Conservation (phyloP, 2,113 vertebrate species). For the Cranoglanis bouderius region DNA sequence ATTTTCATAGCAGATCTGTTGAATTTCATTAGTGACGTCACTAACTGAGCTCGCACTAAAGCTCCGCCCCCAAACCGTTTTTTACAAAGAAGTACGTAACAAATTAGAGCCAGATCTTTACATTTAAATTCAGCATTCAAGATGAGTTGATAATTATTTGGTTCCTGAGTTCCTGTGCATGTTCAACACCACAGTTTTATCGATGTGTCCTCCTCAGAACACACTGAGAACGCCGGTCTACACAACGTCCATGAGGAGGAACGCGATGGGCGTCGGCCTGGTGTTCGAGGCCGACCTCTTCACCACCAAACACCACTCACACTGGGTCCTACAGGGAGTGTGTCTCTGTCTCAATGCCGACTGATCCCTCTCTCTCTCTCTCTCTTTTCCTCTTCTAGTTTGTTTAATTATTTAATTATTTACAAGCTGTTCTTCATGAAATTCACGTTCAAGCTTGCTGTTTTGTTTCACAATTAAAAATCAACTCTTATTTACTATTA, state of each 20-base stretch:
- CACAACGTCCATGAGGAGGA: conserved; percentile 87
- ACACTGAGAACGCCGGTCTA: conserved; percentile 91
- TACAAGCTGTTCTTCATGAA: not conserved
- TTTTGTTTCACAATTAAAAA: not conserved
- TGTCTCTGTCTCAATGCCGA: conserved; percentile 88
- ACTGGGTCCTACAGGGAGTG: conserved; percentile 92
- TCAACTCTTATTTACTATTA: no score
- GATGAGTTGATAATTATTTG: not conserved
- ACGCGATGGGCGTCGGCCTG: conserved; percentile 87
- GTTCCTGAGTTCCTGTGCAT: not conserved
- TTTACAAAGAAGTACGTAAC: not conserved
- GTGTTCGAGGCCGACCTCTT: conserved; percentile 92
- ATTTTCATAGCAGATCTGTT: not conserved
- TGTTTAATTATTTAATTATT: no score
- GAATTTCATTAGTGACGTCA: not conserved
- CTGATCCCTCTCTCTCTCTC: conserved; percentile 52
- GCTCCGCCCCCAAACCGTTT: not conserved
- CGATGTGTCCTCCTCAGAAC: conserved; percentile 69
- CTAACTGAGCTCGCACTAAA: not conserved
- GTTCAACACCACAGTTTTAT: not conserved
- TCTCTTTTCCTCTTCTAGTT: not conserved
- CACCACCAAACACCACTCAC: conserved; percentile 83
- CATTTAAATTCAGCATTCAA: not conserved
- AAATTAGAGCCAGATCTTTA: not conserved
- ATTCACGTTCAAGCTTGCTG: not conserved